Conservation (phyloP, 2,113 vertebrate genomes). For the Ondatra zibethicus region DNA sequence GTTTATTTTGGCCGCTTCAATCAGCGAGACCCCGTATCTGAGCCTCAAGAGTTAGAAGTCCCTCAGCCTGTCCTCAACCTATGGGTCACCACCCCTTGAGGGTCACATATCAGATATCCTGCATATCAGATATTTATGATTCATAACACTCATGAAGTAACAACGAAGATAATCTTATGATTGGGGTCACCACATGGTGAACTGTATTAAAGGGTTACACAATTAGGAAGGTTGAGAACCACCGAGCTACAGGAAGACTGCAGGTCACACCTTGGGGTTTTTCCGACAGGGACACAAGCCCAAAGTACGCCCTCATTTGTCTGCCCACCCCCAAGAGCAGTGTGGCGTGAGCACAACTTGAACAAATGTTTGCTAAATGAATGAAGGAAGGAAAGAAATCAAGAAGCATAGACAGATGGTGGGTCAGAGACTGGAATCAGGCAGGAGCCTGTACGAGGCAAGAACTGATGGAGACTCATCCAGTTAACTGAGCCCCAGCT, state of each 20-base stretch:
- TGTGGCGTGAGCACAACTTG: not conserved
- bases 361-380: not conserved
- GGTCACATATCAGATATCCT: no score
- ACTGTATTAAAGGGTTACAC: no score
- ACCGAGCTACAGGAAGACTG: not conserved
- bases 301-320: not conserved
- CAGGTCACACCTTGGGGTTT: not conserved
- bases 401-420: not conserved
- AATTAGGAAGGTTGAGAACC: not conserved
- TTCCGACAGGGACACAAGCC: accelerated
- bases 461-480: accelerated
- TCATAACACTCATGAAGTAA: not conserved
- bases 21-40: not conserved
- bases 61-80: not conserved
- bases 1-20: not conserved
- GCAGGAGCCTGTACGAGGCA: not conserved
- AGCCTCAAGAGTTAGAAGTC: not conserved
- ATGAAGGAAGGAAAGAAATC: not conserved
- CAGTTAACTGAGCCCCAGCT: not conserved
- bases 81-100: not conserved
- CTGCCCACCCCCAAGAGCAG: not conserved
- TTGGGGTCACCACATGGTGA: not conserved
- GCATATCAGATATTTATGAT: not conserved
- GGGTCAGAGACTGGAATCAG: not conserved
- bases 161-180: not conserved